Percentiles rank a stretch among this genome's conserved stretches.
phyloP scores from a whole-genome alignment of 2,888 invertebrate genomes.

The Noctuana brunneofusca region DNA sequence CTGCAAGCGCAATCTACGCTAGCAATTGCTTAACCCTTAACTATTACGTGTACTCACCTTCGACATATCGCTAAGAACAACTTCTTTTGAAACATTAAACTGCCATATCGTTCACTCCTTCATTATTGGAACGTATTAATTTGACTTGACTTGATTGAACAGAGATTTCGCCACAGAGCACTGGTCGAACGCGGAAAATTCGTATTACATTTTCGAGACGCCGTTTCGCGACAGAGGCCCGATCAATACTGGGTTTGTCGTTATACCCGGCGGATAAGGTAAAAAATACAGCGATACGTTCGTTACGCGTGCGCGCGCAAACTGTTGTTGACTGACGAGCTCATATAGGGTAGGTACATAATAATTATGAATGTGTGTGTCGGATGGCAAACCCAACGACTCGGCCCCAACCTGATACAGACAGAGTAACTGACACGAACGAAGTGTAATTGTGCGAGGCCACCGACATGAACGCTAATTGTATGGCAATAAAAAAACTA shows the following conservation, averaged over 20 bases:
- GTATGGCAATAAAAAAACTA: slow-evolving; percentile 33
- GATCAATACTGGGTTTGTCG: slow-evolving; percentile 73
- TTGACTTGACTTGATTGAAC: slow-evolving; percentile 10
- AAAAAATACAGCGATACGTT: slow-evolving; percentile 62
- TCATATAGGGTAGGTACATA: slow-evolving; percentile 58
- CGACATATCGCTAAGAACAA: slow-evolving; percentile 66
- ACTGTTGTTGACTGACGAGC: slow-evolving; percentile 73
- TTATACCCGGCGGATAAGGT: slow-evolving; percentile 64
- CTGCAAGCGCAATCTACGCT: slow-evolving; percentile 51
- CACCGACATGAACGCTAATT: slow-evolving; percentile 40
- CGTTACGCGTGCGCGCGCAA: slow-evolving; percentile 74
- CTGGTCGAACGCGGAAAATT: slow-evolving; percentile 56
- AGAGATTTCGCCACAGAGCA: slow-evolving; percentile 48
- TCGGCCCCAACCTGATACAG: slow-evolving; percentile 39
- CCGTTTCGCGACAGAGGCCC: slow-evolving; percentile 69
- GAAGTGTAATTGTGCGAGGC: slow-evolving; percentile 43
- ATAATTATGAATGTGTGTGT: slow-evolving; percentile 46
- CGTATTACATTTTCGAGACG: slow-evolving; percentile 65
- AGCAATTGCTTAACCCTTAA: slow-evolving; percentile 44
- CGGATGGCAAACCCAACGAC: slow-evolving; percentile 48
- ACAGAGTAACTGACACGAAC: slow-evolving; percentile 37
- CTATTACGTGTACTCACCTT: slow-evolving; percentile 63
- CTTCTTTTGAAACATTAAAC: slow-evolving; percentile 27
- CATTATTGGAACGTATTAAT: slow-evolving; percentile 42
- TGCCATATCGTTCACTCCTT: slow-evolving; percentile 53